Base-by-base conservation (phyloP, 2,113 vertebrate species). In the Terrapene triunguis region DNA sequence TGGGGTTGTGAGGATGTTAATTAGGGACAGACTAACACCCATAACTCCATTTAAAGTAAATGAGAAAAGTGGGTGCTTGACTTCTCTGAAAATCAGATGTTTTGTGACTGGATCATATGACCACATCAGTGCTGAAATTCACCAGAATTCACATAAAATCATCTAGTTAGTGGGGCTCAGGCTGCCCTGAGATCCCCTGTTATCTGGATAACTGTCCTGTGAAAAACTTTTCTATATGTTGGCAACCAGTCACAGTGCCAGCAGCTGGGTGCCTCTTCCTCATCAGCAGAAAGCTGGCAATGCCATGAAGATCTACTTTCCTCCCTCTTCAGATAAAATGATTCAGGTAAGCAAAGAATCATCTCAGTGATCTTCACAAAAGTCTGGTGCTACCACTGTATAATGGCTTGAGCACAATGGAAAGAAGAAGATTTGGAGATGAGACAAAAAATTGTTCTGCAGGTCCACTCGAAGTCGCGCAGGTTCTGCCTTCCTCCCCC, bases 381-480 rank as follows among this genome's bases (percentile, higher is more conserved):
- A 14, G 51, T 55, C 22, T 1, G 12, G 69, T 50, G 47, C 25
- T 81, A 78, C 48, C 13, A 10, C 8, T 13, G 48, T 8, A 25
- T 7, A 0, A 53, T 48, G 25, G n/a, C 27, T 55, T 81, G n/a
- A 7, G 35, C 27, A 4, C 4, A 12, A 44, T 17, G 32, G 6
- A 74, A 62, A 59, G 79, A 6, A 0, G 57, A 21, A 42, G 27
- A 88, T 7, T 24, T 38, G 57, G 69, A 0, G 25, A 47, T 0
- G 9, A 62, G 13, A 53, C n/a, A 22, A 65, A 65, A 59, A 65
- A 35, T 32, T 76, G 55, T 32, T 89, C 82, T 50, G 35, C 0
- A 1, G 57, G 11, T 42, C 27, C 81, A 84, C 22, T 44, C 27
- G 1, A 80, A 0, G 3, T 65, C 1, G 57, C 29, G 55, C 59